These are phyloP conservation scores for Cranoglanis bouderius DNA, from an alignment of 2,113 vertebrate genomes.

Conservation along the genomic window DNA sequence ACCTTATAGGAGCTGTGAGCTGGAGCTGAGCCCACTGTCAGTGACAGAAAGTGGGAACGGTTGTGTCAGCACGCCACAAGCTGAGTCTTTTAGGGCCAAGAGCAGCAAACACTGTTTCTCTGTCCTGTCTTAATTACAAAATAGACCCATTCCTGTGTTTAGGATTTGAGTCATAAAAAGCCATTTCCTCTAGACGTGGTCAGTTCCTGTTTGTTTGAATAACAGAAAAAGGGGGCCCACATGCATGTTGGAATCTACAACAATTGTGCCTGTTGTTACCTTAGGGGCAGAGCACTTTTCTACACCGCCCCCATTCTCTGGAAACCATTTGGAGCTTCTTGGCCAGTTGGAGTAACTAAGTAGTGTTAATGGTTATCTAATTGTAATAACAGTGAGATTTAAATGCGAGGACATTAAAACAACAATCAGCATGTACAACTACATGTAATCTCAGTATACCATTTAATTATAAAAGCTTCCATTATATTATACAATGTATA, in stretches of 20 bases:
- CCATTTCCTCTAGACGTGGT: conserved; percentile 64
- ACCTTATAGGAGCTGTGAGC: conserved; percentile 50
- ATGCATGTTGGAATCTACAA: conserved; percentile 62
- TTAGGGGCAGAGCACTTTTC: conserved; percentile 57
- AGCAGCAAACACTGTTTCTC: conserved; percentile 58
- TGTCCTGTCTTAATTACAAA: conserved; percentile 69
- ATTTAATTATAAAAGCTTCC: conserved; percentile 10
- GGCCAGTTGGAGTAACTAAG: conserved; percentile 55
- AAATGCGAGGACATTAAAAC: conserved; percentile 11
- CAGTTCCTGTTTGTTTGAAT: conserved; percentile 69
- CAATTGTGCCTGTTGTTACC: conserved; percentile 59
- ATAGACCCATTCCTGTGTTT: conserved; percentile 69
- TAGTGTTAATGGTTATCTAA: conserved; percentile 44
- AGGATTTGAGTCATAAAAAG: conserved; percentile 70
- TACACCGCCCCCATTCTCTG: conserved; percentile 58
- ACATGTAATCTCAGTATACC: conserved; percentile 28
- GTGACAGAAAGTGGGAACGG: conserved; percentile 48
- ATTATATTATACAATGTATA: background rate
- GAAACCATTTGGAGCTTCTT: conserved; percentile 58
- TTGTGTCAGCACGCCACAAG: conserved; percentile 54
- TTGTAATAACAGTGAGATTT: conserved; percentile 20
- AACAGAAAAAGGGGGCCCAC: conserved; percentile 56
- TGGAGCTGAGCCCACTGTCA: conserved; percentile 51
- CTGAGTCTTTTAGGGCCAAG: conserved; percentile 37
- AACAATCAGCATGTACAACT: background rate